These are phyloP conservation scores for Zhengitettix transpicula DNA, from an alignment of 2,888 invertebrate genomes.

Conservation along the genomic window DNA sequence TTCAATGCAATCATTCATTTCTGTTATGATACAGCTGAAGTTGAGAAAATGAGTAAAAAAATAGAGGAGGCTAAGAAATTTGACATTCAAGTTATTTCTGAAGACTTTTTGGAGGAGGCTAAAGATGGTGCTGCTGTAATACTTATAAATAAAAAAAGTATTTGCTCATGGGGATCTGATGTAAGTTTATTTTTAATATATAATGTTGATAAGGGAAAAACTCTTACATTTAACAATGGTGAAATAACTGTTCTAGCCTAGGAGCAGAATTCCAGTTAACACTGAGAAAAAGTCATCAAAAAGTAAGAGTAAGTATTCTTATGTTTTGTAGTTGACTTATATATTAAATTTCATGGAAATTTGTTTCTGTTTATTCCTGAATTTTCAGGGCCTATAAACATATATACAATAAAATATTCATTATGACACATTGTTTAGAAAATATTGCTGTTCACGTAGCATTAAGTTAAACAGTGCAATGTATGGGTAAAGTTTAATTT, in stretches of 20 bases:
- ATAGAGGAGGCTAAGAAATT: conserved; percentile 47
- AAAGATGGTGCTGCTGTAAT: conserved; percentile 37
- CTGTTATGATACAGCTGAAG: conserved; percentile 29
- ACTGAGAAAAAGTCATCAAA: conserved; percentile 3
- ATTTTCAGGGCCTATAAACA: neutral
- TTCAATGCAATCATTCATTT: neutral
- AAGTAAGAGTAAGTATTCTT: conserved; percentile 7
- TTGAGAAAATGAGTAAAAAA: conserved; percentile 46
- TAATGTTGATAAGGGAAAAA: conserved; percentile 19
- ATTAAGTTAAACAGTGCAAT: neutral
- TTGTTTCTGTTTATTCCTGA: too few relatives aligned
- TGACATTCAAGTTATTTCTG: conserved; percentile 67
- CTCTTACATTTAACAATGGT: neutral
- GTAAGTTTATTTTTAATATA: conserved; percentile 45
- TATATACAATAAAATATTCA: neutral
- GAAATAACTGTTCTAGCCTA: conserved; percentile 19
- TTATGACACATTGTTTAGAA: neutral
- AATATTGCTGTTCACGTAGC: neutral
- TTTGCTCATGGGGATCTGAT: conserved; percentile 73
- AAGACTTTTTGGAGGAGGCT: conserved; percentile 53
- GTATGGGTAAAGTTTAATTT: too few relatives aligned
- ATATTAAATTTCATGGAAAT: too few relatives aligned
- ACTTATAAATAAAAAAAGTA: conserved; percentile 50
- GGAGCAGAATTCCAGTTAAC: conserved; percentile 21
- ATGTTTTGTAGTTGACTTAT: too few relatives aligned